These are phyloP conservation scores for Tetranychus urticae DNA, from an alignment of 1,140 invertebrate species.

Conservation along the genomic window DNA sequence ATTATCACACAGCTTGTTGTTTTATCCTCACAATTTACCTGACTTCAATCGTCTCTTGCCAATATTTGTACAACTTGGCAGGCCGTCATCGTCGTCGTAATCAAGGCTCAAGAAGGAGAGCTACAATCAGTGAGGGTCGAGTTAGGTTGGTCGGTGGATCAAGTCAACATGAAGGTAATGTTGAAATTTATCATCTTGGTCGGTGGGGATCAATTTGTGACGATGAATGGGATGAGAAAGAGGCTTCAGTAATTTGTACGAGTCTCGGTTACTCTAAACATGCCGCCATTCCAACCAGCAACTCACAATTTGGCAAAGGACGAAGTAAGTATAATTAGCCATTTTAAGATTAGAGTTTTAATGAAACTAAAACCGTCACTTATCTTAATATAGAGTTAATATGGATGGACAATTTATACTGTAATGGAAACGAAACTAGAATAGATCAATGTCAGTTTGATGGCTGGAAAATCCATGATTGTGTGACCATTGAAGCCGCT, in stretches of 20 bases:
- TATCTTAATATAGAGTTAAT: conserved; percentile 32
- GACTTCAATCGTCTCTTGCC: too few species aligned
- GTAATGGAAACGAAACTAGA: conserved; percentile 46
- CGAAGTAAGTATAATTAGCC: conserved; percentile 26
- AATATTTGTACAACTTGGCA: too few species aligned
- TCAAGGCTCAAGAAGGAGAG: too few species aligned
- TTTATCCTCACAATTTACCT: too few species aligned
- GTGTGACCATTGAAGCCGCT: conserved; percentile 21
- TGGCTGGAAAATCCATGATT: conserved; percentile 58
- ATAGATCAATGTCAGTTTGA: conserved; percentile 48
- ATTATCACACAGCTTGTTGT: too few species aligned
- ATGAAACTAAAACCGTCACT: background rate
- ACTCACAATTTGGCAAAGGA: conserved; percentile 45
- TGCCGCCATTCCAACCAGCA: conserved; percentile 33
- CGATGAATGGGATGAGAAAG: conserved; percentile 63
- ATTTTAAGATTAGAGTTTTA: too few species aligned
- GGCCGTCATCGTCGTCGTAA: too few species aligned
- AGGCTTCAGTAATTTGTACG: conserved; percentile 56
- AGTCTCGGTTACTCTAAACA: conserved; percentile 36
- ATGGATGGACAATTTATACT: conserved; percentile 74
- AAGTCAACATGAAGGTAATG: conserved; percentile 37
- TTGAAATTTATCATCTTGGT: conserved; percentile 58
- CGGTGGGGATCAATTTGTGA: conserved; percentile 74
- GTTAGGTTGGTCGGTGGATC: conserved; percentile 17
- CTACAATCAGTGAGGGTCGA: conserved; percentile 9